Percentiles rank a stretch among this genome's conserved stretches.
Conservation (phyloP, 2,888 invertebrate genomes). For the Hemistola chrysoprasaria region DNA sequence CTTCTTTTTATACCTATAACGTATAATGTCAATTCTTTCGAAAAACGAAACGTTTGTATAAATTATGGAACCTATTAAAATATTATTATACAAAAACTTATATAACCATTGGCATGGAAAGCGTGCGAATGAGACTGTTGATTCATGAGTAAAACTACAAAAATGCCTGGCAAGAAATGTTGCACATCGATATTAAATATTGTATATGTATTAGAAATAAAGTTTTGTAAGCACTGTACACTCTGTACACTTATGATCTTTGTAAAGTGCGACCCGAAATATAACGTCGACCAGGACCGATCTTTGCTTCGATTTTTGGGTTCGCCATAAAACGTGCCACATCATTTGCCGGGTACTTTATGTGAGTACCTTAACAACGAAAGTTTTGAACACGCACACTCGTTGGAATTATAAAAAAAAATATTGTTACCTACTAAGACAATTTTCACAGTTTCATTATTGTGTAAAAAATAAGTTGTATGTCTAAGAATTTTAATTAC, state of each 20-base stretch:
- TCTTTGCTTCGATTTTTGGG: conserved; percentile 1
- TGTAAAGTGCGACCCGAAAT: conserved; percentile 8
- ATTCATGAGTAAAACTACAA: conserved; percentile 35
- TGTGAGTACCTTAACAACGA: conserved; percentile 42
- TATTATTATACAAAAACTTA: conserved; percentile 47
- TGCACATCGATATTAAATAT: not conserved
- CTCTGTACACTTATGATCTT: too few species aligned
- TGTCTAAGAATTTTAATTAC: conserved; percentile 80
- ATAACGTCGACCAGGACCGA: conserved; percentile 13
- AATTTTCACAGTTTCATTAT: conserved; percentile 77
- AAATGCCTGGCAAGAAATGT: conserved; percentile 4
- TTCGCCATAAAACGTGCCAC: conserved; percentile 1
- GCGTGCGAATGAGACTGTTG: conserved; percentile 67
- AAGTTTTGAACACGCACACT: conserved; percentile 57
- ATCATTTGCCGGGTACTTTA: conserved; percentile 13
- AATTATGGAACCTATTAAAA: conserved; percentile 42
- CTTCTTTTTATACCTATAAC: conserved; percentile 64
- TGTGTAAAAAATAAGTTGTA: conserved; percentile 74
- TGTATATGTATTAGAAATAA: not conserved
- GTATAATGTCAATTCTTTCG: conserved; percentile 69
- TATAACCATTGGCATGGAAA: conserved; percentile 56
- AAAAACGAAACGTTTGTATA: conserved; percentile 65
- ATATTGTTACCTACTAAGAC: conserved; percentile 67
- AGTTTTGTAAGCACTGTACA: conserved; percentile 12
- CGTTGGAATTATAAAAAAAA: conserved; percentile 53